Evolutionary conservation across 2,113 vertebrate genomes (phyloP), one percentile per base, ranked within the genome.

Genomic region (Nothobranchius kuhntae): DNA sequence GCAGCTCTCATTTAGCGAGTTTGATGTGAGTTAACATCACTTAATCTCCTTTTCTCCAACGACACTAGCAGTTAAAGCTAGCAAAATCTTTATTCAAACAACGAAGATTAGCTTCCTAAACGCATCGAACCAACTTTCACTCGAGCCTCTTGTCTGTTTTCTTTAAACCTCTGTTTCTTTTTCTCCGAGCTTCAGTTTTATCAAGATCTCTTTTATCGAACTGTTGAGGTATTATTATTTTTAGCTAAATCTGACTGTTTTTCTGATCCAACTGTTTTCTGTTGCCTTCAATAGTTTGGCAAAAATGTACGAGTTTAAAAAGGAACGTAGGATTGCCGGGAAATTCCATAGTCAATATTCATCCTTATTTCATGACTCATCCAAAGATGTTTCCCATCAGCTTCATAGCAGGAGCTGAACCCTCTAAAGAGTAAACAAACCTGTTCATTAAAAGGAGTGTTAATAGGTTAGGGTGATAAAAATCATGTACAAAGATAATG

Each of bases 261-360:
- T 45, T 45, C 44, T 45, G 44, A 12, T 55, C 7, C 10, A 10
- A 13, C 42, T 46, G 7, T 6, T 24, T 63, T 52, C 55, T 9
- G n/a, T 30, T 36, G 30, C 4, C 21, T 21, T 21, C 21, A 55
- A 48, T 65, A 40, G 47, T 11, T 6, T 44, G 5, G 7, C 30
- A 54, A 63, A 9, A 63, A 40, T 1, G 51, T 10, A 10, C 6
- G 1, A 0, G n/a, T 10, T 60, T 47, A 4, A 21, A 73, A 82
- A 44, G 56, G 76, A 76, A 82, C 73, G 17, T 38, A 40, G 3
- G 14, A 60, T 61, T 57, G 3, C 21, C 53, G 76, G 67, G 78
- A 53, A 81, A 67, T 80, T 73, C 54, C 81, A 44, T 0, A 3
- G 11, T 15, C 69, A 65, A 67, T n/a, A 10, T 4, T 48, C 38